Conservation (phyloP, 2,113 vertebrate genomes). For the Urocynchramus pylzowi region DNA sequence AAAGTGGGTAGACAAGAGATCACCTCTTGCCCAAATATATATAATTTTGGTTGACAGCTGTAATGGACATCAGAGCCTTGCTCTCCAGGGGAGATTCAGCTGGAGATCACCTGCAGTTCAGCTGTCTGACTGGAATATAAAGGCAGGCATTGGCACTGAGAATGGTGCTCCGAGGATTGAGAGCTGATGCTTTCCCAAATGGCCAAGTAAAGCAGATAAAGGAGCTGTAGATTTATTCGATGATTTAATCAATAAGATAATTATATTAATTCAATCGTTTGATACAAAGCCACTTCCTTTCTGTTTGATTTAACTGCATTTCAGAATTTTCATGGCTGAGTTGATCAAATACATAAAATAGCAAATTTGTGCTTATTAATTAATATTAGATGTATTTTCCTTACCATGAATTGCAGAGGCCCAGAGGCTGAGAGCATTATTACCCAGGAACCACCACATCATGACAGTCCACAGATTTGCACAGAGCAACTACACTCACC, state of each 20-base stretch:
- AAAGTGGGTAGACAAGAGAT: neutral
- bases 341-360: conserved; percentile 27
- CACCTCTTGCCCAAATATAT: neutral
- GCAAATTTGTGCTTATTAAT: conserved; percentile 26
- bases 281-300: conserved; percentile 45
- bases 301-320: conserved; percentile 49
- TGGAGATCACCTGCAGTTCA: neutral
- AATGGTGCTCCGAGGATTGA: neutral
- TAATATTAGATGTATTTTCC: neutral
- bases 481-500: neutral
- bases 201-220: conserved; percentile 1
- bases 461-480: neutral
- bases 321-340: conserved; percentile 29
- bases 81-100: neutral
- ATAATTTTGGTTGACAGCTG: conserved; percentile 12
- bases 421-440: neutral
- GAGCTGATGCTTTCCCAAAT: neutral
- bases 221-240: conserved; percentile 24
- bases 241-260: conserved; percentile 60
- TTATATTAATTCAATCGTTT: conserved; percentile 52
- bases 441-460: neutral
- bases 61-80: neutral
- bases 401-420: neutral
- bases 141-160: neutral
- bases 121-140: neutral